Conservation (phyloP, 2,797 vertebrate species). For the Sparus aurata region DNA sequence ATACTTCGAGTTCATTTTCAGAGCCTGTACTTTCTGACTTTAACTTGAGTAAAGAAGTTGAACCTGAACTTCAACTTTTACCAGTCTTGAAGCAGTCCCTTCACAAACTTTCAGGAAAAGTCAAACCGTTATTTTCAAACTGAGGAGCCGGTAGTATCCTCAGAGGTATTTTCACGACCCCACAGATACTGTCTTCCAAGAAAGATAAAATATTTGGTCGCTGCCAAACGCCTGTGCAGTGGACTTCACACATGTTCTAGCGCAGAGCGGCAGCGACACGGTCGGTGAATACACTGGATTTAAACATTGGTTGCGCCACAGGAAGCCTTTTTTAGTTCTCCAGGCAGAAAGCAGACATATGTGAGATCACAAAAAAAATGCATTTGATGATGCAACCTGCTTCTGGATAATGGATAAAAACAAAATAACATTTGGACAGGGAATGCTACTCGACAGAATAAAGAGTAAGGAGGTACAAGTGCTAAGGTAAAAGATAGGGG, state of each 20-base stretch:
- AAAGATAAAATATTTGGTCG: slow-evolving; percentile 13
- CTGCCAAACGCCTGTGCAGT: background rate
- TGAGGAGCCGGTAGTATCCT: slow-evolving; percentile 4
- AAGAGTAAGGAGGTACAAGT: too few species aligned
- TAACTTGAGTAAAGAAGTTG: too few species aligned
- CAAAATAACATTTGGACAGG: background rate
- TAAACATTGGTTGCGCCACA: slow-evolving; percentile 8
- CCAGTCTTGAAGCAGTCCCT: background rate
- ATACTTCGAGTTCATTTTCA: too few species aligned
- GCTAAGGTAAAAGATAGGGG: background rate
- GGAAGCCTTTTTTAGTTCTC: slow-evolving; percentile 10
- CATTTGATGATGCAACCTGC: slow-evolving; percentile 27
- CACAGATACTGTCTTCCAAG: slow-evolving; percentile 8
- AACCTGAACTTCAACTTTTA: too few species aligned
- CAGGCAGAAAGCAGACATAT: slow-evolving; percentile 12
- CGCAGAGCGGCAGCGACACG: background rate
- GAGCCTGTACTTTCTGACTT: too few species aligned
- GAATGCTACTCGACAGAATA: background rate
- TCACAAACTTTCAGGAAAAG: background rate
- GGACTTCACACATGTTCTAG: background rate
- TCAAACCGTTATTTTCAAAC: slow-evolving; percentile 9
- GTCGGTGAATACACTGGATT: background rate
- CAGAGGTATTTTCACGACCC: slow-evolving; percentile 25
- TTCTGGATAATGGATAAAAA: slow-evolving; percentile 10
- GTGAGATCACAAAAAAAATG: slow-evolving; percentile 19